Evolutionary conservation across 1,140 invertebrate species (phyloP), one percentile per base, ranked within the genome.

Genomic region (Idris sp.): DNA sequence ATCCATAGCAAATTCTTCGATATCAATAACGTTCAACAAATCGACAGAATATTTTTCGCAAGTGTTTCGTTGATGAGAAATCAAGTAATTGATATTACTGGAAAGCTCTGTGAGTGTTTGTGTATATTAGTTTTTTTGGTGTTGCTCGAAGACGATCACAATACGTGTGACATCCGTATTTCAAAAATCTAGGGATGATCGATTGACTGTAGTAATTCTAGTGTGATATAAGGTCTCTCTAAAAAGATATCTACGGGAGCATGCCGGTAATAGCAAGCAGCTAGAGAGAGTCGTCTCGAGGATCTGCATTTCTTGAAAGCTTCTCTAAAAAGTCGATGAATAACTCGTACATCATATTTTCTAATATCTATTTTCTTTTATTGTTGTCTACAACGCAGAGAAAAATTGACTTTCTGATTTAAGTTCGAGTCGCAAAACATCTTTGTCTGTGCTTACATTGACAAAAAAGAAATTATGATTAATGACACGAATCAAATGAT

Each of bases 191-290:
- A 48, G 61, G 31, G 75, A 79, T 79, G 75, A 78, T 79, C 75
- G 46, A 73, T 74, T 74, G 71, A 76, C 62, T 79, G 68, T n/a
- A n/a, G n/a, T n/a, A 72, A 76, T 80, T 78, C 58, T 79, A 83
- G 73, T 81, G 75, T 81, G 77, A 78, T 62, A n/a, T n/a, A 75
- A 78, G 79, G 80, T 82, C 73, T 79, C 51, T 81, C 78, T 83
- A 82, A 79, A 78, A 81, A 15, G 35, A 81, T 69, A 79, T 86
- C 85, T 86, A 87, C 86, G 72, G 82, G 80, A 87, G 74, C 86
- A 87, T 87, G 86, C 85, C 81, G 80, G 79, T 84, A 77, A 78
- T 83, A 86, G 78, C 83, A 85, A 87, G 84, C 86, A 86, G 79
- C 81, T 86, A 84, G 75, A 83, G 73, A 82, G 73, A 81, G 74